Evolutionary conservation across 2,888 invertebrate species (phyloP).

Genomic region (Hypsopygia costalis): DNA sequence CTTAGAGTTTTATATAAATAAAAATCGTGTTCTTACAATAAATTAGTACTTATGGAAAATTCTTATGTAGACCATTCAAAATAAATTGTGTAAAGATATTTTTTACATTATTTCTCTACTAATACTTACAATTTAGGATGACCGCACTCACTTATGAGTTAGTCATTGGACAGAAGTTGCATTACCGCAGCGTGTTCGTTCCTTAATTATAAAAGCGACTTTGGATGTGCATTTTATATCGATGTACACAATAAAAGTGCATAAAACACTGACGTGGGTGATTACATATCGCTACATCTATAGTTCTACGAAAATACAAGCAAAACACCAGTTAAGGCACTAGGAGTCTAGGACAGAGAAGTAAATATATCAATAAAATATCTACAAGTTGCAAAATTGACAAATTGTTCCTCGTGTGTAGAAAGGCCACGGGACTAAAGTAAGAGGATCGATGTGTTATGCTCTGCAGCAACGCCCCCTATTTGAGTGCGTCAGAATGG

Average conservation of each 20-base stretch:
- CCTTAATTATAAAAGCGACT: conserved; percentile 43
- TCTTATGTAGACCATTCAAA: conserved; percentile 59
- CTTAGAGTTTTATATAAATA: conserved; percentile 44
- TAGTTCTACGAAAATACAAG: neutral
- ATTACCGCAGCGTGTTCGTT: conserved; percentile 14
- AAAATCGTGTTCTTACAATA: conserved; percentile 29
- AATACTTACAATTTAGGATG: conserved; percentile 19
- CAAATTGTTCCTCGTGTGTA: conserved; percentile 23
- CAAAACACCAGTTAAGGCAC: conserved; percentile 26
- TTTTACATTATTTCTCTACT: conserved; percentile 56
- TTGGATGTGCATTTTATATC: conserved; percentile 31
- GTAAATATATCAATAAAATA: conserved; percentile 5
- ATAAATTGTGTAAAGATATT: conserved; percentile 66
- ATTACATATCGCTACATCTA: neutral
- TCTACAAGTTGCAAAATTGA: conserved; percentile 26
- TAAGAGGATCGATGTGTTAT: too few relatives aligned
- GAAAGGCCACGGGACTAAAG: too few relatives aligned
- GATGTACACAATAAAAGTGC: conserved; percentile 18
- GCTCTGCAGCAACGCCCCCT: too few relatives aligned
- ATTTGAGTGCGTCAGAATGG: too few relatives aligned
- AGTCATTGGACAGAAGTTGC: conserved; percentile 28
- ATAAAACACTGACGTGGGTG: conserved; percentile 1
- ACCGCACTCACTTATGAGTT: conserved; percentile 15
- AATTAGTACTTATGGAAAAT: conserved; percentile 52
- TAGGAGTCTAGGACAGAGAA: conserved; percentile 26